Base-by-base conservation (phyloP, 2,888 invertebrate species). In the Ectropis crepuscularia region DNA sequence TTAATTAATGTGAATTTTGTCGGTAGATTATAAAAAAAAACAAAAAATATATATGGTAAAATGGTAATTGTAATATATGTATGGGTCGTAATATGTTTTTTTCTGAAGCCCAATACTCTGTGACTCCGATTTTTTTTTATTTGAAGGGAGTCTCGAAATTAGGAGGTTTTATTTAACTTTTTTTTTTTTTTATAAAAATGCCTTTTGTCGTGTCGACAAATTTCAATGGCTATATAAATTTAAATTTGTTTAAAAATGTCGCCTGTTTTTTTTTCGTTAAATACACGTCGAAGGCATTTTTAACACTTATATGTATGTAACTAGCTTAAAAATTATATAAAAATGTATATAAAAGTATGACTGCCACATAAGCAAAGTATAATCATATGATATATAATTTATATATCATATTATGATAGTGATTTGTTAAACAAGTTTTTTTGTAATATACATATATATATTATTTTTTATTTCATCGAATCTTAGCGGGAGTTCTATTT, bases 1-100 rank as follows among this genome's bases (percentile, higher is more conserved):
- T 81, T 79, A 77, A 80, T 83, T 80, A 81, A 86, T 91, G 90
- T 90, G 90, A 86, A 71, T 87, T 89, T 86, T 83, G 70, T 69
- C 63, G 58, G 74, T 76, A 72, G 72, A 74, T 65, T 68, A 71
- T 37, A 11, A 65, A 65, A 69, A 71, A 71, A 68, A 59, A 62
- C 45, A 9, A 36, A 65, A 63, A 70, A 73, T 68, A 72, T 68
- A 72, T 68, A 57, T 57, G 58, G 57, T 58, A 47, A 62, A 42
- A 53, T 10, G 57, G 49, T 55, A 47, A 63, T 42, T 63, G 50
- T 48, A 57, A 55, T 28, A 28, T 28, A 28, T 28, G 16, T 28
- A 28, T 61, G 61, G 67, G 45, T 69, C 53, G 54, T 57, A 55
- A 38, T 70, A 72, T 69, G 60, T 72, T 68, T 72, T 65, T 69